phyloP scores from a whole-genome alignment of 2,113 vertebrate species.

The Chloebia gouldiae region DNA sequence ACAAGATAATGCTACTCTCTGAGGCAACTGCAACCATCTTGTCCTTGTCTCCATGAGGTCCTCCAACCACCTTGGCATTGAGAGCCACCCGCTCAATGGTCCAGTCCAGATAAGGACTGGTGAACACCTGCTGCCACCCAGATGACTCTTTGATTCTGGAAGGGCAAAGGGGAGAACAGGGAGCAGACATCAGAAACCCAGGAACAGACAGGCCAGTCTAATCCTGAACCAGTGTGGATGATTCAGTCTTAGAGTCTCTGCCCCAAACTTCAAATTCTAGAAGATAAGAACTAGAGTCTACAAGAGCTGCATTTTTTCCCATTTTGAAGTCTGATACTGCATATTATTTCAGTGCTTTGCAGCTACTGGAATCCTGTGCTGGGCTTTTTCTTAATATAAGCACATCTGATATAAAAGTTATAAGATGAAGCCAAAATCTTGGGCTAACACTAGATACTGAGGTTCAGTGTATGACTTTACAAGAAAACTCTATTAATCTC shows the following conservation, averaged over 20 bases:
- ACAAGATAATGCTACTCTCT: conserved; percentile 92
- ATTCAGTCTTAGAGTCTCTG: not conserved
- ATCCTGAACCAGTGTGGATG: not conserved
- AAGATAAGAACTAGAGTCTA: not conserved
- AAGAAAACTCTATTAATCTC: not conserved
- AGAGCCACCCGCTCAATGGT: conserved; percentile 92
- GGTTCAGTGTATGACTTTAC: not conserved
- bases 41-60: conserved; percentile 96
- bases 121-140: conserved; percentile 97
- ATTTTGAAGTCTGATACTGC: not conserved
- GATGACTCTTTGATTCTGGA: conserved; percentile 95
- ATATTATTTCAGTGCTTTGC: not conserved
- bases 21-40: conserved; percentile 98
- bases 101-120: conserved; percentile 92
- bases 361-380: not conserved
- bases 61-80: conserved; percentile 97
- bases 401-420: not conserved
- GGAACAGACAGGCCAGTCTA: not conserved
- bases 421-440: not conserved
- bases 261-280: not conserved
- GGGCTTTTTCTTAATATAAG: not conserved
- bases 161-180: not conserved
- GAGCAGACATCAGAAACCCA: not conserved
- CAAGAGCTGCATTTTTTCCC: not conserved
- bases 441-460: not conserved